Conservation (phyloP, 2,888 invertebrate genomes). For the Hypomecis punctinalis region DNA sequence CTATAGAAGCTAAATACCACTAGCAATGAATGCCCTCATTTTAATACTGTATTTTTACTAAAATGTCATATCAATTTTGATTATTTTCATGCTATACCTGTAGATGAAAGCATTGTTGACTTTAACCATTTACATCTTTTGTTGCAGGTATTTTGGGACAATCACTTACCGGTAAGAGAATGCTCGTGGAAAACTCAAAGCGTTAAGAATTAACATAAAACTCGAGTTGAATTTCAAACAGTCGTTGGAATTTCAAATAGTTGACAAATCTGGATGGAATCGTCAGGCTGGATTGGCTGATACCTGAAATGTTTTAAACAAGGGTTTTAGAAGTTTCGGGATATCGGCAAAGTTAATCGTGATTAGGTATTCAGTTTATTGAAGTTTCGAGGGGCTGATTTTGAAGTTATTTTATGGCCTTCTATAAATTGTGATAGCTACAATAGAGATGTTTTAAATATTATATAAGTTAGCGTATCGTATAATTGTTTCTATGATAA, state of each 20-base stretch:
- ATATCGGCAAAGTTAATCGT: slow-evolving; percentile 2
- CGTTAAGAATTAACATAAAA: slow-evolving; percentile 66
- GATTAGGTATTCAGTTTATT: slow-evolving; percentile 3
- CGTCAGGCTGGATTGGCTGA: slow-evolving; percentile 47
- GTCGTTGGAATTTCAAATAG: slow-evolving; percentile 66
- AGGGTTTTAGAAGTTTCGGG: slow-evolving; percentile 12
- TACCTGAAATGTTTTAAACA: slow-evolving; percentile 42
- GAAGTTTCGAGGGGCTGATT: neutral
- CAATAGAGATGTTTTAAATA: too few relatives aligned
- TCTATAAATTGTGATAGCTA: too few relatives aligned
- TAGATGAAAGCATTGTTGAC: slow-evolving; percentile 10
- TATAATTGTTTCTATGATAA: too few relatives aligned
- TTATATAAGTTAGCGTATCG: too few relatives aligned
- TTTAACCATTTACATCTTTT: slow-evolving; percentile 49
- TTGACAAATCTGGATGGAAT: slow-evolving; percentile 50
- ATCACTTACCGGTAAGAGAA: slow-evolving; percentile 64
- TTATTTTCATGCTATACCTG: neutral
- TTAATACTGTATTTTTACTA: neutral
- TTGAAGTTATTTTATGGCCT: neutral
- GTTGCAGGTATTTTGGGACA: slow-evolving; percentile 81
- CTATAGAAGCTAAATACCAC: too few relatives aligned
- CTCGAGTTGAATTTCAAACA: slow-evolving; percentile 65
- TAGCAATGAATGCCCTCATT: too few relatives aligned
- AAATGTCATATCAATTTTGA: neutral
- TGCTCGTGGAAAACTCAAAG: slow-evolving; percentile 49